phyloP scores from a whole-genome alignment of 1,140 invertebrate genomes.

The Cotesia chilonis region DNA sequence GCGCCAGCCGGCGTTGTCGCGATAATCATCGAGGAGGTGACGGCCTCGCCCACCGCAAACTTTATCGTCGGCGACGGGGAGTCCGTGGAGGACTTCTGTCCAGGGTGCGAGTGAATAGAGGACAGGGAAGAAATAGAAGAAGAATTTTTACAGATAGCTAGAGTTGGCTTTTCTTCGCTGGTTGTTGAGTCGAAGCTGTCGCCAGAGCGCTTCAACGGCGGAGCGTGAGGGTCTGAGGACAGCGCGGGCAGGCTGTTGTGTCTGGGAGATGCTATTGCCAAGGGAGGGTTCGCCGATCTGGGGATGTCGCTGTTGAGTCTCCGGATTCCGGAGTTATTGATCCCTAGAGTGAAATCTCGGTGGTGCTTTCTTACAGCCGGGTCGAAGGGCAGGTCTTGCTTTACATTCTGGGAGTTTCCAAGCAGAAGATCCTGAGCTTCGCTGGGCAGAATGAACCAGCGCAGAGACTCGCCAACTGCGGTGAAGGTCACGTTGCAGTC shows the following conservation, averaged over 20 bases:
- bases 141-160: too few relatives aligned
- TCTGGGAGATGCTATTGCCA: conserved; percentile 52
- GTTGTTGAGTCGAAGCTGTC: conserved; percentile 34
- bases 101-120: too few relatives aligned
- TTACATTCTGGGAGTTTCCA: conserved; percentile 77
- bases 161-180: background rate
- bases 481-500: conserved; percentile 78
- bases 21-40: conserved; percentile 61
- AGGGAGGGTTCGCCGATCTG: conserved; percentile 45
- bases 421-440: conserved; percentile 79
- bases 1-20: conserved; percentile 44
- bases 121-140: too few relatives aligned
- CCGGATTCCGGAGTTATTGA: conserved; percentile 45
- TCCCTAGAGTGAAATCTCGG: background rate
- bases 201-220: conserved; percentile 20
- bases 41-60: conserved; percentile 74
- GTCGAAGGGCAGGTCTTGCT: conserved; percentile 78
- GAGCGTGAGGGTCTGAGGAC: conserved; percentile 3
- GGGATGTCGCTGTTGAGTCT: conserved; percentile 61
- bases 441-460: conserved; percentile 87
- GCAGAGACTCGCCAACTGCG: conserved; percentile 72
- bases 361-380: conserved; percentile 54
- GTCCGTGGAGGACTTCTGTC: conserved; percentile 48
- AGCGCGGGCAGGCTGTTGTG: conserved; percentile 61
- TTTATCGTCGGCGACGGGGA: conserved; percentile 67